Evolutionary conservation across 2,888 invertebrate genomes (phyloP).

Genomic region (Thymelicus acteon): DNA sequence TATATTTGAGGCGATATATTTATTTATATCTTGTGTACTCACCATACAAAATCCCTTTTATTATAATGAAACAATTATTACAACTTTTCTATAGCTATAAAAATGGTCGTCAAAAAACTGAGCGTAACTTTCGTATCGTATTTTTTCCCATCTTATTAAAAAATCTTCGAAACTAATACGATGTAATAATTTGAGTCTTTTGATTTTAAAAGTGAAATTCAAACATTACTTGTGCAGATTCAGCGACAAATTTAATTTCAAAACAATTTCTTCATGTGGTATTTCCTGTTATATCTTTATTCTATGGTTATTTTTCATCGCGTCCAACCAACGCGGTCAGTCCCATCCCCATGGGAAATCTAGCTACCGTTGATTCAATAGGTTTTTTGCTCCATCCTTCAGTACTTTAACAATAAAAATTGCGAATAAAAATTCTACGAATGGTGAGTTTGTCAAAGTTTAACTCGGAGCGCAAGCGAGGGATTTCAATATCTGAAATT

Average conservation of each 20-base stretch:
- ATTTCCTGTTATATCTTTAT: neutral
- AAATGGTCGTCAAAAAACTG: too few relatives aligned
- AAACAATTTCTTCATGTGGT: neutral
- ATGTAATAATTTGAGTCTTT: too few relatives aligned
- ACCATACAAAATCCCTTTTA: too few relatives aligned
- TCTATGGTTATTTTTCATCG: slow-evolving; percentile 56
- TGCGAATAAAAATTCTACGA: slow-evolving; percentile 36
- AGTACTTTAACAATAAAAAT: slow-evolving; percentile 64
- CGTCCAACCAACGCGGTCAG: slow-evolving; percentile 61
- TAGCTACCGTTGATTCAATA: slow-evolving; percentile 68
- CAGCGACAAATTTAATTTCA: neutral
- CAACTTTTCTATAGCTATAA: too few relatives aligned
- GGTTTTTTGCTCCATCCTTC: slow-evolving; percentile 62
- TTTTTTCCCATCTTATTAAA: too few relatives aligned
- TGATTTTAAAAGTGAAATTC: too few relatives aligned
- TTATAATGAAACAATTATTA: too few relatives aligned
- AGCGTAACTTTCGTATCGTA: too few relatives aligned
- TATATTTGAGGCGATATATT: too few relatives aligned
- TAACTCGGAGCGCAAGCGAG: slow-evolving; percentile 29
- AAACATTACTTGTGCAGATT: neutral
- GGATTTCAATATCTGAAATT: slow-evolving; percentile 36
- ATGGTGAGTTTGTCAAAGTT: slow-evolving; percentile 32
- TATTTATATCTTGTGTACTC: too few relatives aligned
- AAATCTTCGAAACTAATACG: too few relatives aligned
- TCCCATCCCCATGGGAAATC: slow-evolving; percentile 71